Evolutionary conservation across 2,888 invertebrate genomes (phyloP), one percentile per base, ranked within the genome.

Genomic region (Smittia aterrima): DNA sequence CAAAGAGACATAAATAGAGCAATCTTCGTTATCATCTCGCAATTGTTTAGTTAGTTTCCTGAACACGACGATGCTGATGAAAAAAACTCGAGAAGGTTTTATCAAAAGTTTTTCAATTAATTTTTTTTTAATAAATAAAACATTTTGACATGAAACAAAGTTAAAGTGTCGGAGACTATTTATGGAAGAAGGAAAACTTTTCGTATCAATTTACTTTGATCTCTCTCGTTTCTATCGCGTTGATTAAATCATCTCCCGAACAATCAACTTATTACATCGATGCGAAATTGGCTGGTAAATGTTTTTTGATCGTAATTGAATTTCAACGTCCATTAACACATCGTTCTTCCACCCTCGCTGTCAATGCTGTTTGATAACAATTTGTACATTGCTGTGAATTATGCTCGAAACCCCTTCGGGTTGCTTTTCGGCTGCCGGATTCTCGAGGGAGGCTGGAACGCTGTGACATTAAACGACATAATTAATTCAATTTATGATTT

Each of bases 261-360:
- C 54, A 62, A 72, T 71, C 41, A 27, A 71, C 41, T 32, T 54
- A 20, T 16, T 54, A 54, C 22, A 58, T 58, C 54, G 64, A 25
- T 27, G 22, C 13, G 20, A 70, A 72, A 72, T 72, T 72, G 62
- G 32, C 53, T 62, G 53, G n/a, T 72, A 72, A 72, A 72, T 72
- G 72, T 66, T 66, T 72, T 62, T 72, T 40, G 72, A 72, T 72
- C 72, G 62, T 72, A 72, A 72, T 72, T 72, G 25, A 62, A 62
- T 72, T 70, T 70, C 54, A 54, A 16, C 72, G 54, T 38, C 72
- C 72, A 32, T 62, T 66, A 40, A 66, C 66, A 18, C n/a, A 66
- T 7, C 58, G 7, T 27, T 64, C 47, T 47, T 6, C 58, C 66
- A 66, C 40, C 38, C 38, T 66, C 66, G 27, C 7, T n/a, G 2